Evolutionary conservation across 2,113 vertebrate species (phyloP).

Genomic region (Lophius piscatorius): DNA sequence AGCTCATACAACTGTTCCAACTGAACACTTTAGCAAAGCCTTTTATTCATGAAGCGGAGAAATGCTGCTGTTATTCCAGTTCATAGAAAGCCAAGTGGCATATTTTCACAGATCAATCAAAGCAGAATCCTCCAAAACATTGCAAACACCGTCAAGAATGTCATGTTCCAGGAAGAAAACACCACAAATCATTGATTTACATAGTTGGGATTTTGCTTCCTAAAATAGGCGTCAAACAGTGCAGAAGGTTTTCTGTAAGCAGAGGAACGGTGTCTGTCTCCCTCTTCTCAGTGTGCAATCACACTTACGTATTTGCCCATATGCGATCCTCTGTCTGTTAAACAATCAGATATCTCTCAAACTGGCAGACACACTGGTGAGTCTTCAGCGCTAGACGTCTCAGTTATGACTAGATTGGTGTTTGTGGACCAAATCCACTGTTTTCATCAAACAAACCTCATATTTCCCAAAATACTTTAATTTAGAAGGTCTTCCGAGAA

Average conservation of each 20-base stretch:
- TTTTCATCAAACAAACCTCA: not conserved
- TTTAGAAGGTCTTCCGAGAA: too few species aligned
- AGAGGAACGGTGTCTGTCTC: too few species aligned
- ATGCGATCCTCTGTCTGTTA: conserved; percentile 35
- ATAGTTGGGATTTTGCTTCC: too few species aligned
- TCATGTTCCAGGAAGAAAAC: not conserved
- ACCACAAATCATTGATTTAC: too few species aligned
- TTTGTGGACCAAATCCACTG: conserved; percentile 6
- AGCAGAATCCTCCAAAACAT: conserved; percentile 12
- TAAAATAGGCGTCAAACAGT: too few species aligned
- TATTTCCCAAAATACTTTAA: not conserved
- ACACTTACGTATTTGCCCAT: conserved; percentile 35
- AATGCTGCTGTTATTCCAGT: conserved; percentile 15
- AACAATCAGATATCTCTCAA: conserved; percentile 18
- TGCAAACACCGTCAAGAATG: conserved; percentile 23
- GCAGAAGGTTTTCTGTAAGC: too few species aligned
- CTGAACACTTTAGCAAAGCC: conserved; percentile 9
- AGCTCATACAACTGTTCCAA: not conserved
- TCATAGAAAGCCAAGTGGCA: conserved; percentile 29
- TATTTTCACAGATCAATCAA: conserved; percentile 33
- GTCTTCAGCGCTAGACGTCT: conserved; percentile 10
- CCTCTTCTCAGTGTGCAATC: conserved; percentile 27
- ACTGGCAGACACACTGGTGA: conserved; percentile 1
- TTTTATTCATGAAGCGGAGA: conserved; percentile 10
- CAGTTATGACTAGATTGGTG: conserved; percentile 2